These are phyloP conservation scores for Patella ulyssiponensis DNA, from an alignment of 2,888 invertebrate genomes.

Conservation along the genomic window DNA sequence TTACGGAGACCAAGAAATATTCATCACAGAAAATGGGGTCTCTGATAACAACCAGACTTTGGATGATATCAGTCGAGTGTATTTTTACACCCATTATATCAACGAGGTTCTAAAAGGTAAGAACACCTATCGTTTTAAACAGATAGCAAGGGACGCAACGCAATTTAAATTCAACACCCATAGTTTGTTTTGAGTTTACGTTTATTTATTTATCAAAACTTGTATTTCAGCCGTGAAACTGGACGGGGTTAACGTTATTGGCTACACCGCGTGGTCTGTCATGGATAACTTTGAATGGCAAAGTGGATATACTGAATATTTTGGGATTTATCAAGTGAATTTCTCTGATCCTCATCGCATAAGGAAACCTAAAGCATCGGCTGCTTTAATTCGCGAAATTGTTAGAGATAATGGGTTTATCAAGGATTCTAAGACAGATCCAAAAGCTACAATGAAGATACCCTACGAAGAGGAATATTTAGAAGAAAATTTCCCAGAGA, in stretches of 20 bases:
- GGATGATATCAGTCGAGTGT: slow-evolving; percentile 50
- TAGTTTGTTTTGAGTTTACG: too few species aligned
- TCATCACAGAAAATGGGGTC: slow-evolving; percentile 63
- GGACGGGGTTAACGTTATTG: slow-evolving; percentile 72
- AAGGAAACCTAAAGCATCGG: slow-evolving; percentile 80
- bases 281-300: slow-evolving; percentile 89
- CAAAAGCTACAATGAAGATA: not conserved
- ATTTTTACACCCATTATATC: slow-evolving; percentile 56
- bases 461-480: slow-evolving; percentile 26
- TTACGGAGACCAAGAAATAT: slow-evolving; percentile 52
- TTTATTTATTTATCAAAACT: not conserved
- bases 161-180: too few species aligned
- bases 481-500: slow-evolving; percentile 44
- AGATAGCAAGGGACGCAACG: too few species aligned
- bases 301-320: slow-evolving; percentile 80
- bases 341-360: slow-evolving; percentile 79
- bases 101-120: slow-evolving; percentile 66
- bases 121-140: not conserved
- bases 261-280: slow-evolving; percentile 86
- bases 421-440: slow-evolving; percentile 31
- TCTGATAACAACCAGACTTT: slow-evolving; percentile 49
- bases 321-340: slow-evolving; percentile 83
- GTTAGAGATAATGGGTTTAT: slow-evolving; percentile 55
- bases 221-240: slow-evolving; percentile 45
- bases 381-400: slow-evolving; percentile 53